These are phyloP conservation scores for Folsomia manolachei DNA, from an alignment of 2,888 invertebrate species.

Conservation along the genomic window DNA sequence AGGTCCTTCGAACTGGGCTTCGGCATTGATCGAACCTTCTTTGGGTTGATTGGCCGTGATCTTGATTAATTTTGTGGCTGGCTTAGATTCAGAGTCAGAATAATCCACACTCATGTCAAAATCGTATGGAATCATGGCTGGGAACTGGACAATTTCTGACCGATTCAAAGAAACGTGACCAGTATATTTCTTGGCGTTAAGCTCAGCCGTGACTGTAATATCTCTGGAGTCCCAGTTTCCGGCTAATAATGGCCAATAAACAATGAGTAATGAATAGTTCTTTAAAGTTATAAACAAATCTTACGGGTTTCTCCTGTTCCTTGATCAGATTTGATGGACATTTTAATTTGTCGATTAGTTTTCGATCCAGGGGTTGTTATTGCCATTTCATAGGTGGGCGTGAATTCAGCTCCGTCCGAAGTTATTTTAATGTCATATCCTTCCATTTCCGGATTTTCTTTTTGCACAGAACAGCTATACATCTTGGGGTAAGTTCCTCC, in stretches of 20 bases:
- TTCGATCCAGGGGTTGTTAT: not conserved
- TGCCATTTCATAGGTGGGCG: not conserved
- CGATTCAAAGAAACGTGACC: not conserved
- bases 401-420: not conserved
- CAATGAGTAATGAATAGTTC: not conserved
- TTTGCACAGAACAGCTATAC: not conserved
- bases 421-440: not conserved
- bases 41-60: not conserved
- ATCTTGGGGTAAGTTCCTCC: not conserved
- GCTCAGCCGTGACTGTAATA: not conserved
- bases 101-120: not conserved
- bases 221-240: not conserved
- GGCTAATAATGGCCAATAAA: not conserved
- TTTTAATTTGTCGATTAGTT: not conserved
- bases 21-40: not conserved
- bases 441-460: constrained; percentile 5
- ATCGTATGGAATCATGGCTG: not conserved
- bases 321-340: not conserved
- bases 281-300: not conserved
- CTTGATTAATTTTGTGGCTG: not conserved
- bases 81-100: not conserved
- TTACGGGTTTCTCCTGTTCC: not conserved
- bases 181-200: not conserved
- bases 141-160: not conserved
- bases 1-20: not conserved